Conservation (phyloP, 2,113 vertebrate genomes). For the Cebidichthys violaceus region DNA sequence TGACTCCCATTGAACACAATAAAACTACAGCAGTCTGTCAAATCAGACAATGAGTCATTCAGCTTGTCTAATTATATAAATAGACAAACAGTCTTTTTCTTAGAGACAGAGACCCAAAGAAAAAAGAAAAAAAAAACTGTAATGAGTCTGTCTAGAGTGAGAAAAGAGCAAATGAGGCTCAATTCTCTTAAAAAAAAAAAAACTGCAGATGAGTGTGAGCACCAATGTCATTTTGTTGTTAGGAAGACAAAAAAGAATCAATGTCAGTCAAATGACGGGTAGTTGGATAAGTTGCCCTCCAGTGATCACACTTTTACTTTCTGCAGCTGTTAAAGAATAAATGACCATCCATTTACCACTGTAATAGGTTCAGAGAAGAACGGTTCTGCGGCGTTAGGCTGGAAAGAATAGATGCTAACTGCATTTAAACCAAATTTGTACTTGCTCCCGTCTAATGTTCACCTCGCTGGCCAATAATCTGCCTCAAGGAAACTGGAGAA, state of each 20-base stretch:
- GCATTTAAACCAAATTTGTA: conserved; percentile 43
- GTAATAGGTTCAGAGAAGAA: conserved; percentile 17
- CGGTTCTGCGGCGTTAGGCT: neutral
- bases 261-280: neutral
- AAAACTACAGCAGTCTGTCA: conserved; percentile 20
- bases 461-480: conserved; percentile 35
- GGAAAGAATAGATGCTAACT: conserved; percentile 29
- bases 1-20: conserved; percentile 23
- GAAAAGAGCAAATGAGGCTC: conserved; percentile 2
- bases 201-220: neutral
- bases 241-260: neutral
- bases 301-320: conserved; percentile 7
- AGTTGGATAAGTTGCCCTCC: neutral
- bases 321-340: conserved; percentile 14
- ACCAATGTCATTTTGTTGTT: neutral
- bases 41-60: conserved; percentile 16
- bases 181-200: neutral
- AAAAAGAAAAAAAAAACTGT: conserved; percentile 7
- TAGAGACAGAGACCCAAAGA: neutral
- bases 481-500: conserved; percentile 29
- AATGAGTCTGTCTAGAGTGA: conserved; percentile 8
- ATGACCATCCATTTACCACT: neutral
- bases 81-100: neutral
- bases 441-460: conserved; percentile 54
- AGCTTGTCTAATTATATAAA: conserved; percentile 16